A percentile compares a stretch with the other conserved stretches of the same genome.
Conservation (phyloP, 35 echinoderm and acorn worm species). For the Stichopus chloronotus region DNA sequence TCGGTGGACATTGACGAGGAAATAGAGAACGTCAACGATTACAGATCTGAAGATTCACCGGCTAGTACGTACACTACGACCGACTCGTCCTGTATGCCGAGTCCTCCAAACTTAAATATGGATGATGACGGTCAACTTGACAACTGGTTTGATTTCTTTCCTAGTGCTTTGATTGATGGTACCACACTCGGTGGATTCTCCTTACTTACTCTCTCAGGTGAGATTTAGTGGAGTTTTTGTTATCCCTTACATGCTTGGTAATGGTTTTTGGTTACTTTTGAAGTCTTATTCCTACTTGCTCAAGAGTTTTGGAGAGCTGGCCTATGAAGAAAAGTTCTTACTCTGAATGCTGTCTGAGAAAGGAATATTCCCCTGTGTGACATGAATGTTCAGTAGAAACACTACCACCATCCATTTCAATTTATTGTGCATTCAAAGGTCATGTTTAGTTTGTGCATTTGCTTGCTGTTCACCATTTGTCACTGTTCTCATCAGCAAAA, state of each 20-base stretch:
- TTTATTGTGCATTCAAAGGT: too few relatives aligned
- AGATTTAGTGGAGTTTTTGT: background rate
- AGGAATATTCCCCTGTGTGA: too few relatives aligned
- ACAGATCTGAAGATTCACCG: constrained; percentile 64
- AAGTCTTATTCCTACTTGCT: too few relatives aligned
- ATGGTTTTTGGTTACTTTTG: background rate
- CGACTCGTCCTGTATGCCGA: constrained; percentile 76
- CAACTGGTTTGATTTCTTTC: constrained; percentile 86
- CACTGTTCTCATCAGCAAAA: too few relatives aligned
- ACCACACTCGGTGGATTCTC: constrained; percentile 76
- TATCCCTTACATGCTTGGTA: background rate
- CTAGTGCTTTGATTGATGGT: constrained; percentile 59
- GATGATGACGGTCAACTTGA: constrained; percentile 75
- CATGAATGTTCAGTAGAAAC: too few relatives aligned
- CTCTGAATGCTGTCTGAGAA: too few relatives aligned
- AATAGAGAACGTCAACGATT: constrained; percentile 7
- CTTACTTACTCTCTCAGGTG: constrained; percentile 85
- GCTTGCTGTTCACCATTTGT: too few relatives aligned
- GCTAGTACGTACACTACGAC: constrained; percentile 82
- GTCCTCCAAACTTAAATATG: constrained; percentile 76
- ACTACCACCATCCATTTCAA: too few relatives aligned
- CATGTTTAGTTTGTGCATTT: too few relatives aligned
- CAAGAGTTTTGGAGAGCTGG: too few relatives aligned
- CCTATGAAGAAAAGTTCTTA: too few relatives aligned
- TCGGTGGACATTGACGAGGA: constrained; percentile 55